phyloP scores from a whole-genome alignment of 2,797 vertebrate species.

The Taeniopygia guttata region DNA sequence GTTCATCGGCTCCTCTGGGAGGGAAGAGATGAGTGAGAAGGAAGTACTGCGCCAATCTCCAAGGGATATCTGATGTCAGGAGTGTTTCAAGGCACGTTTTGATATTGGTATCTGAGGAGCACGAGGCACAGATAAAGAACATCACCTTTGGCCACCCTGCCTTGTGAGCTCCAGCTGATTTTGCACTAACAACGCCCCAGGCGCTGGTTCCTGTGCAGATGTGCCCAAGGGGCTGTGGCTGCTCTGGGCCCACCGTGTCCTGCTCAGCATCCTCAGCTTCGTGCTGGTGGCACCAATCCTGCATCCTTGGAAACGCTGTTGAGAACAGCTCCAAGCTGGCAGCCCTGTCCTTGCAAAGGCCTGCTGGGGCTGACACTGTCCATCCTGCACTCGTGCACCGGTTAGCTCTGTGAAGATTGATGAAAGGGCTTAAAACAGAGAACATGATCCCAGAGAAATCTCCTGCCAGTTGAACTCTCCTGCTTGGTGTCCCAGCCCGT shows the following conservation, averaged over 20 bases:
- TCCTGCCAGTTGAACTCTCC: neutral
- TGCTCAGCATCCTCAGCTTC: neutral
- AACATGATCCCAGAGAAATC: neutral
- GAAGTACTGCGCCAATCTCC: neutral
- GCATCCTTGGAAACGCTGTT: neutral
- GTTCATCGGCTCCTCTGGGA: neutral
- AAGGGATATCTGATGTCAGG: neutral
- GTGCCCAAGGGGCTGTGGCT: neutral
- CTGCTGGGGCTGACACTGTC: neutral
- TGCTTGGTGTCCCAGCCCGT: neutral
- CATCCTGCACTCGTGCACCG: neutral
- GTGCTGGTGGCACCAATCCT: neutral
- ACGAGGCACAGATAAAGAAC: neutral
- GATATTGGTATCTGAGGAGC: slow-evolving; percentile 11
- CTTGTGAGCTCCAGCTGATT: neutral
- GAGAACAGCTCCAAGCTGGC: neutral
- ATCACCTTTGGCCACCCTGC: slow-evolving; percentile 43
- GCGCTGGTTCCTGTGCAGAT: rapidly evolving
- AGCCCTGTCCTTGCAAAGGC: neutral
- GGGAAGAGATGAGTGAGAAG: neutral
- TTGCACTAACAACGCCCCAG: neutral
- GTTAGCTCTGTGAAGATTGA: neutral
- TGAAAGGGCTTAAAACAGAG: neutral
- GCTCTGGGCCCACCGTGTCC: neutral
- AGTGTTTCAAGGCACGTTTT: neutral